Evolutionary conservation across 2,797 vertebrate genomes (phyloP).

Genomic region (Myotis planiceps): DNA sequence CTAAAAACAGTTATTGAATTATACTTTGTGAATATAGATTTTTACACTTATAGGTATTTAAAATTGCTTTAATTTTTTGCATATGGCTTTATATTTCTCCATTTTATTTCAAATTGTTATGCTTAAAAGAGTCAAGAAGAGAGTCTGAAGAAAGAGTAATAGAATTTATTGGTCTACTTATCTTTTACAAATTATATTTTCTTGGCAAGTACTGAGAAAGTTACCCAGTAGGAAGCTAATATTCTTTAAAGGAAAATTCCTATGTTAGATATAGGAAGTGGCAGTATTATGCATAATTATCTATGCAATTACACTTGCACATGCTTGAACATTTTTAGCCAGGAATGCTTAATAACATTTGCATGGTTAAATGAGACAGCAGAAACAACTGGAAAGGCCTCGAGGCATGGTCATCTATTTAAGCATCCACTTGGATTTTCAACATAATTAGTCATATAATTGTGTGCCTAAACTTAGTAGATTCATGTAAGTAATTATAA

Average conservation of each 20-base stretch:
- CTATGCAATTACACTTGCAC: conserved; percentile 73
- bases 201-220: conserved; percentile 32
- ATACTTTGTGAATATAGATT: background rate
- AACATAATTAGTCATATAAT: conserved; percentile 84
- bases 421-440: conserved; percentile 83
- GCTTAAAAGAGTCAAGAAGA: background rate
- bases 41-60: background rate
- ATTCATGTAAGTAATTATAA: conserved; percentile 83
- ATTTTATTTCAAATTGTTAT: background rate
- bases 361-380: conserved; percentile 82
- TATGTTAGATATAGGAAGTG: conserved; percentile 61
- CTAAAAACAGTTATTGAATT: background rate
- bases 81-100: background rate
- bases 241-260: conserved; percentile 32
- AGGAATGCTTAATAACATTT: conserved; percentile 77
- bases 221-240: conserved; percentile 18
- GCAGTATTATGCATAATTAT: conserved; percentile 73
- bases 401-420: conserved; percentile 82
- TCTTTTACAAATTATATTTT: conserved; percentile 56
- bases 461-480: conserved; percentile 81
- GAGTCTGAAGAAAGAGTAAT: background rate
- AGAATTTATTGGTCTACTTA: background rate
- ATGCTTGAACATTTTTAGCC: conserved; percentile 76
- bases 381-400: conserved; percentile 80
- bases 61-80: conserved; percentile 37